Conservation (phyloP, 1,140 invertebrate species). For the Drosophila bifasciata region DNA sequence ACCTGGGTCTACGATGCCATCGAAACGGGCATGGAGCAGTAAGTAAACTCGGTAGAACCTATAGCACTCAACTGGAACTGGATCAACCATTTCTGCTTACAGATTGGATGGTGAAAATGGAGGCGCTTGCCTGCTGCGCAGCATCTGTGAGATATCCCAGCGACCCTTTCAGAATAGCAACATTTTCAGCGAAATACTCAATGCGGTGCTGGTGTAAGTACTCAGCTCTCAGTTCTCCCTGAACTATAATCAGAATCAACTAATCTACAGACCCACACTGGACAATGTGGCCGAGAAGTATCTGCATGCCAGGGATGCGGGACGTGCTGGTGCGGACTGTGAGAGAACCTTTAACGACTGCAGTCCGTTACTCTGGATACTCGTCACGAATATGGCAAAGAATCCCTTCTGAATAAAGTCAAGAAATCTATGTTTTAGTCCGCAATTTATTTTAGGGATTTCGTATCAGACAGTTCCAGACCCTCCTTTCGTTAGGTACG, state of each 20-base stretch:
- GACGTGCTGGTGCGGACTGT: slow-evolving; percentile 61
- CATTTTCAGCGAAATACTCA: slow-evolving; percentile 66
- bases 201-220: slow-evolving; percentile 68
- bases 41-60: slow-evolving; percentile 6
- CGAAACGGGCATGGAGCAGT: slow-evolving; percentile 61
- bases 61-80: neutral
- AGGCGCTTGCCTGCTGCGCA: slow-evolving; percentile 54
- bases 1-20: slow-evolving; percentile 62
- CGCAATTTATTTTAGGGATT: neutral
- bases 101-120: slow-evolving; percentile 53
- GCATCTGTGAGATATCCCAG: slow-evolving; percentile 75
- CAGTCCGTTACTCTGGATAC: slow-evolving; percentile 47
- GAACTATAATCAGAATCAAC: neutral
- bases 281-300: slow-evolving; percentile 70
- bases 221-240: neutral
- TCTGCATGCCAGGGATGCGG: slow-evolving; percentile 65
- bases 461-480: neutral
- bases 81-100: neutral
- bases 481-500: no score
- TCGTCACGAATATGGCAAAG: slow-evolving; percentile 51
- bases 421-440: neutral
- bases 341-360: slow-evolving; percentile 49
- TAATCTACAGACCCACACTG: slow-evolving; percentile 44
- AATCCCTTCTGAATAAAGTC: slow-evolving; percentile 38
- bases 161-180: slow-evolving; percentile 51